Base-by-base conservation (phyloP, 2,113 vertebrate species). In the Xiphophorus couchianus region DNA sequence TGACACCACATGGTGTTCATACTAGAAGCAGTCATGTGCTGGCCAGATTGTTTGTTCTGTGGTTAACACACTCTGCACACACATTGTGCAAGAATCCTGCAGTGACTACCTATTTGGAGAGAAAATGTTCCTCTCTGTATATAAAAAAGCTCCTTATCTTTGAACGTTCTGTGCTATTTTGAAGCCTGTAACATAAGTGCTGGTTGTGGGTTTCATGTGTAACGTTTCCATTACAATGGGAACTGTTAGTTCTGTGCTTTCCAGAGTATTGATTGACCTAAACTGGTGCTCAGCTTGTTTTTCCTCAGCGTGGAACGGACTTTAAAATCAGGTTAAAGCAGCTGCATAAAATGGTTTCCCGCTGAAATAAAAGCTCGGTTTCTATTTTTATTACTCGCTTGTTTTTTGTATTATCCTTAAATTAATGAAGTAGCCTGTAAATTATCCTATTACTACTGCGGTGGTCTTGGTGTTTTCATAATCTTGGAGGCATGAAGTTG, bases 11-110 rank as follows among this genome's bases (percentile, higher is more conserved):
- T 73, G 74, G 75, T 81, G 82, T 81, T 86, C 78, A 84, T 75
- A 73, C 73, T 73, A 69, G 60, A 82, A 84, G 35, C 35, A 37
- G 86, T 91, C 85, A 82, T 82, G 91, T 91, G 83, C 73, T 51
- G 65, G 84, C 66, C 58, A 54, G 63, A 71, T 69, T 89, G 81
- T 91, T 85, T 89, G 78, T 81, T 82, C 77, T 62, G 82, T 65
- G 63, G 76, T 65, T 80, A 68, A 84, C 65, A 68, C 68, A 33
- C 60, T 39, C 54, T 25, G 66, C 64, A 68, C 65, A 79, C 35
- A 79, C 35, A 70, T 82, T 88, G 73, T 75, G 76, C 76, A 89
- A 82, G 54, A 78, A 69, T 69, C 62, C 64, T 8, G 4, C 78
- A 61, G 39, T 58, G 33, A 79, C 77, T 78, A 89, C 69, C 83